Percentiles rank a stretch among this genome's conserved stretches.
Conservation (phyloP, 1,140 invertebrate genomes). For the Galleria mellonella region DNA sequence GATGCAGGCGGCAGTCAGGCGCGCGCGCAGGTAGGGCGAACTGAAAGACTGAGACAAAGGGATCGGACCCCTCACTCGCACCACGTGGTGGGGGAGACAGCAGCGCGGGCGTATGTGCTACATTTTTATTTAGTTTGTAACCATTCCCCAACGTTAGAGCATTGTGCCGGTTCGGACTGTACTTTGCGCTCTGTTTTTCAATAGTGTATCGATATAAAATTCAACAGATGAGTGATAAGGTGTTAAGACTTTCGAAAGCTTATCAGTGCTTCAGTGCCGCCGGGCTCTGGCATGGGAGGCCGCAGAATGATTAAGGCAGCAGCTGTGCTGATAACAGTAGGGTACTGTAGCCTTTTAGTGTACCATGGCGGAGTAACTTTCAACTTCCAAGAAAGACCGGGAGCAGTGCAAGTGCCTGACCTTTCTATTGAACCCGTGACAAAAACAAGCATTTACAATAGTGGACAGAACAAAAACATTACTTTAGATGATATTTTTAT, state of each 20-base stretch:
- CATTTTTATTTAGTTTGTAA: conserved; percentile 72
- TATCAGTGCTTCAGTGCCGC: conserved; percentile 50
- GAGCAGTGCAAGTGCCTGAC: conserved; percentile 49
- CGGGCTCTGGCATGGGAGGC: conserved; percentile 75
- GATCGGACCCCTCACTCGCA: conserved; percentile 38
- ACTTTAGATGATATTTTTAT: conserved; percentile 92
- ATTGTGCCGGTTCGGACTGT: conserved; percentile 3
- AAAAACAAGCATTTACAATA: conserved; percentile 60
- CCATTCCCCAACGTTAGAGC: conserved; percentile 33
- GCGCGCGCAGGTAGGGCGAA: conserved; percentile 61
- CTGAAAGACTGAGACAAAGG: conserved; percentile 22
- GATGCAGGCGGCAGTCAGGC: conserved; percentile 39
- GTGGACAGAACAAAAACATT: conserved; percentile 80
- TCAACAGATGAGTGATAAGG: conserved; percentile 66
- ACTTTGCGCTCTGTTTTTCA: conserved; percentile 22
- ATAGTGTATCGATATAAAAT: conserved; percentile 50
- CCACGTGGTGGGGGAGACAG: conserved; percentile 58
- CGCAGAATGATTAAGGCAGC: conserved; percentile 58
- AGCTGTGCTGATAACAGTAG: conserved; percentile 59
- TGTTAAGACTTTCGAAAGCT: conserved; percentile 39
- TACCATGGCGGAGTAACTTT: conserved; percentile 76
- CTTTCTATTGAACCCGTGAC: conserved; percentile 55
- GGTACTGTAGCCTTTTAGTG: conserved; percentile 78
- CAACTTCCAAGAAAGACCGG: conserved; percentile 72
- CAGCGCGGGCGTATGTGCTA: conserved; percentile 59